Conservation (phyloP, 2,797 vertebrate genomes). For the Botia almorhae region DNA sequence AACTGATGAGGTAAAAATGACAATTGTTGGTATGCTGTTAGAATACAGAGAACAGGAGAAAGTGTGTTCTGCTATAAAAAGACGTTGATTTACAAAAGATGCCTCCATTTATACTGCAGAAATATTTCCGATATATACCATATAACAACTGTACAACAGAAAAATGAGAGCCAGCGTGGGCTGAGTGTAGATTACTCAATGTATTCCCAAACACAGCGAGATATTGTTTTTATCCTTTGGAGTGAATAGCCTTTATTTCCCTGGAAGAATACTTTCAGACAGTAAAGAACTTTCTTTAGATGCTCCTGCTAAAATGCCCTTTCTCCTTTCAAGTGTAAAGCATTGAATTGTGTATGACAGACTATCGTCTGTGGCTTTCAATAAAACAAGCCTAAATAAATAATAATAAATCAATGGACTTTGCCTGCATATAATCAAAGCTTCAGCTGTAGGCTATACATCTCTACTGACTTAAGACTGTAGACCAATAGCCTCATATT, state of each 20-base stretch:
- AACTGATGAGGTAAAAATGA: constrained; percentile 54
- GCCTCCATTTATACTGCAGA: constrained; percentile 66
- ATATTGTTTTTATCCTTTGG: constrained; percentile 64
- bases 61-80: constrained; percentile 59
- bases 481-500: constrained; percentile 11
- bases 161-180: constrained; percentile 65
- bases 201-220: constrained; percentile 65
- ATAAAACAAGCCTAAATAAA: constrained; percentile 74
- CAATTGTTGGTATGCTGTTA: constrained; percentile 63
- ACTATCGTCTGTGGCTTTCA: constrained; percentile 70
- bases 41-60: constrained; percentile 54
- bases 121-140: not conserved
- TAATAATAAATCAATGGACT: constrained; percentile 74
- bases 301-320: constrained; percentile 61
- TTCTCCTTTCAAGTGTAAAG: constrained; percentile 59
- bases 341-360: constrained; percentile 51
- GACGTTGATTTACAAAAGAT: constrained; percentile 65
- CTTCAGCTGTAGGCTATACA: constrained; percentile 65
- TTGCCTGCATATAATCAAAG: constrained; percentile 51
- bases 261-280: constrained; percentile 70
- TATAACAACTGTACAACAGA: constrained; percentile 59
- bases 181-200: constrained; percentile 65
- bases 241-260: constrained; percentile 69
- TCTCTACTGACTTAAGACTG: constrained; percentile 57
- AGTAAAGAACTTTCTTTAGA: constrained; percentile 63